These are phyloP conservation scores for Eumeta japonica DNA, from an alignment of 1,140 invertebrate species.

Conservation along the genomic window DNA sequence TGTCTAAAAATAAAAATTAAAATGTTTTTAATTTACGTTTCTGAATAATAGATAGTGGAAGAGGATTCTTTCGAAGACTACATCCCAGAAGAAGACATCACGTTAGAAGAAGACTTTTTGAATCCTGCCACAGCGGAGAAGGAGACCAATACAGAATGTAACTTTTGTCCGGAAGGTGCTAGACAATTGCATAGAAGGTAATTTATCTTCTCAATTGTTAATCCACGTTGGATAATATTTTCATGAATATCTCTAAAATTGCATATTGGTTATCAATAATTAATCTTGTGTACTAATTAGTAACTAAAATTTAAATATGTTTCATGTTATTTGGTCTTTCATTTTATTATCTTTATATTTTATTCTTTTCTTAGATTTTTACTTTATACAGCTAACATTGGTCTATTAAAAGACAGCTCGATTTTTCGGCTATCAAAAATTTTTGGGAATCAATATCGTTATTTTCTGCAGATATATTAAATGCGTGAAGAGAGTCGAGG, in stretches of 20 bases:
- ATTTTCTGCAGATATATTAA: constrained; percentile 38
- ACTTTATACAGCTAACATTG: no score
- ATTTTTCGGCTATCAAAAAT: no score
- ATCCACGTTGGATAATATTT: not conserved
- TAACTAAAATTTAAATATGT: no score
- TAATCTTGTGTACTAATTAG: no score
- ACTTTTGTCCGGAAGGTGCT: constrained; percentile 78
- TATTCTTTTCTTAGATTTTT: no score
- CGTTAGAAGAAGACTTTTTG: constrained; percentile 38
- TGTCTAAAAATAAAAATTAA: no score
- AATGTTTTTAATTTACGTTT: constrained; percentile 8
- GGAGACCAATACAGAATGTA: constrained; percentile 93
- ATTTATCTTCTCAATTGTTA: constrained; percentile 5
- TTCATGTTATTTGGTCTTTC: no score
- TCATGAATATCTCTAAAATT: no score
- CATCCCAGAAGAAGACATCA: constrained; percentile 50
- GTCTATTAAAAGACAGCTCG: no score
- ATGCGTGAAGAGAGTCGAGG: constrained; percentile 28
- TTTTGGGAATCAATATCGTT: constrained; percentile 11
- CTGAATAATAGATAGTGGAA: constrained; percentile 49
- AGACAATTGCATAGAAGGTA: constrained; percentile 51
- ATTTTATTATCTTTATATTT: no score
- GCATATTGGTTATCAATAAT: no score
- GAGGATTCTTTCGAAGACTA: constrained; percentile 58
- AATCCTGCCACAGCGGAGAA: constrained; percentile 71